Base-by-base conservation (phyloP, 2,113 vertebrate species). In the Epinephelus cyanopodus region DNA sequence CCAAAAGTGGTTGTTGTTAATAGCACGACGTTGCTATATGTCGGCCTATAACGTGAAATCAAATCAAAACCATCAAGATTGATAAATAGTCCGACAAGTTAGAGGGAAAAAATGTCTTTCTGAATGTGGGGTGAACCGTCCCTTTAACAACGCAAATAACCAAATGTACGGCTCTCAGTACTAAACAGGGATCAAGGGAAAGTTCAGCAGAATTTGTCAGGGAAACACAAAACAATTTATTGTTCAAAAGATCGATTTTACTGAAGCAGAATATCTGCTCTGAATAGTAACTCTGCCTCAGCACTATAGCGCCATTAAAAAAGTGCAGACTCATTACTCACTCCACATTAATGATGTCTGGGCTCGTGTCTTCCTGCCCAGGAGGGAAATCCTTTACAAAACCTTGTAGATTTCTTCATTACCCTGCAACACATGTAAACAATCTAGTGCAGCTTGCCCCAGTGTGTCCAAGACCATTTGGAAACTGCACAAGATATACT, bases 371-470 rank as follows among this genome's bases (percentile, higher is more conserved):
- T 79, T 77, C 63, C 74, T 57, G 80, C 54, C 78, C 63, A 72
- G 67, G 19, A 83, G 79, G 85, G 64, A 89, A 88, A 70, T 81
- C 80, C 77, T 74, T 61, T 57, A 37, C 45, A 70, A 78, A 82
- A 62, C 42, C 68, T 58, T 47, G 48, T 48, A 14, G 57, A 66
- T 89, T 67, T 71, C 15, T 19, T 91, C 62, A 68, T 88, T 82
- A 69, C 21, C 15, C 75, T 12, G 33, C 17, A 82, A 87, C 84
- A 92, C 27, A 58, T 86, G 87, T 70, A 78, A 89, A 84, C 89
- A 88, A 87, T 83, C 77, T 52, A 14, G 62, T 69, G 68, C 23
- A 45, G 76, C 68, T 80, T 10, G 1, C 33, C 39, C 42, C 25
- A 60, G 23, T 53, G 69, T 52, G 57, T 70, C 48, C 29, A 61